Evolutionary conservation across 2,888 invertebrate genomes (phyloP).

Genomic region (Apodemia hepburni): DNA sequence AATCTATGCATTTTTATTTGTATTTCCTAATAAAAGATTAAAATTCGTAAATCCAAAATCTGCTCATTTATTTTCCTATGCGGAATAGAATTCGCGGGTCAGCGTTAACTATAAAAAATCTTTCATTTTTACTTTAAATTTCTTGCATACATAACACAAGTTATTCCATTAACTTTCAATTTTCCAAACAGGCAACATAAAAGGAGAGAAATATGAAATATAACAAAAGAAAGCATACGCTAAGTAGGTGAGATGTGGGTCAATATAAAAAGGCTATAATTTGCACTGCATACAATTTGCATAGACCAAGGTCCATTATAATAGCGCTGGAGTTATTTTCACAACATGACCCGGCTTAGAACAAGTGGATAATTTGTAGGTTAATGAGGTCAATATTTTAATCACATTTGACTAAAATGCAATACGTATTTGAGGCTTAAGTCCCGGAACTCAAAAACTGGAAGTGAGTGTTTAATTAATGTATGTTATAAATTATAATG

Average conservation of each 20-base stretch:
- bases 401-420: constrained; percentile 4
- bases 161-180: neutral
- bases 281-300: constrained; percentile 11
- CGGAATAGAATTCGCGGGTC: no score
- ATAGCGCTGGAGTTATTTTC: neutral
- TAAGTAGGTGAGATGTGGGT: constrained; percentile 14
- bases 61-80: no score
- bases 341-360: neutral
- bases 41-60: no score
- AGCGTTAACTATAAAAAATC: no score
- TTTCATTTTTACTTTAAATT: neutral
- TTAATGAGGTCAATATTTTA: constrained; percentile 17
- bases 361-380: constrained; percentile 10
- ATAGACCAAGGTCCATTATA: constrained; percentile 14
- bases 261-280: constrained; percentile 14
- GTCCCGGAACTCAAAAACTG: no score
- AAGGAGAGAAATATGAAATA: constrained; percentile 4
- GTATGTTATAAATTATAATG: no score
- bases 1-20: no score
- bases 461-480: no score
- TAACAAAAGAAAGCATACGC: constrained; percentile 11
- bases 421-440: neutral
- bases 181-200: neutral
- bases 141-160: neutral
- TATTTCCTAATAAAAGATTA: no score